Conservation (phyloP, 2,888 invertebrate species). For the Leucoptera coffeella region DNA sequence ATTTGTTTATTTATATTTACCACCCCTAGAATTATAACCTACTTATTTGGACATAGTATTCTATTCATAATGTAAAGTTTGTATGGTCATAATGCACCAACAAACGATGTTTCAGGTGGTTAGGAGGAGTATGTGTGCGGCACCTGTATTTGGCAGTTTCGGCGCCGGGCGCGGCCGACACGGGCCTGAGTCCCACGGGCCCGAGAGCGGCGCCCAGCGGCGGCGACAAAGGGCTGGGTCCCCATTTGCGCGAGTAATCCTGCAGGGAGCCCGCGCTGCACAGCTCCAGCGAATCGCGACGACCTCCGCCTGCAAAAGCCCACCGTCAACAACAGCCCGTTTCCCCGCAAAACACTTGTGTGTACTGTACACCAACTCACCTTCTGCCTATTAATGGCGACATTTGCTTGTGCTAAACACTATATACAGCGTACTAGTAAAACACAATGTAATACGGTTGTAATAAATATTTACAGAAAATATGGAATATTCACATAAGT, state of each 20-base stretch:
- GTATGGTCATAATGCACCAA: too few species aligned
- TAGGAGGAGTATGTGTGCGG: too few species aligned
- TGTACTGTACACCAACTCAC: conserved; percentile 3
- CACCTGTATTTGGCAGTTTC: conserved; percentile 74
- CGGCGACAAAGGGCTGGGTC: conserved; percentile 60
- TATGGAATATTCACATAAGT: too few species aligned
- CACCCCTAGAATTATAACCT: too few species aligned
- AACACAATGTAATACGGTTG: too few species aligned
- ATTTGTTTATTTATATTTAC: too few species aligned
- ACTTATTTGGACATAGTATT: too few species aligned
- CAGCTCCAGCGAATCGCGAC: conserved; percentile 55
- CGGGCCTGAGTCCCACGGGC: conserved; percentile 58
- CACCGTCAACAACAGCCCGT: conserved; percentile 22
- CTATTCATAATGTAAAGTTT: too few species aligned
- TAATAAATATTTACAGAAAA: too few species aligned
- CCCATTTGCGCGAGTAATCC: conserved; percentile 54
- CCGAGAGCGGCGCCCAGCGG: conserved; percentile 64
- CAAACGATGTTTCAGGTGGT: too few species aligned
- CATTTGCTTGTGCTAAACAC: conserved; percentile 18
- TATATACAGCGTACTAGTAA: conserved; percentile 8
- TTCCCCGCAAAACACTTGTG: conserved; percentile 1
- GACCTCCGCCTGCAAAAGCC: conserved; percentile 20
- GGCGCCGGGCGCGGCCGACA: conserved; percentile 77
- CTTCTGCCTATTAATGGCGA: conserved; percentile 13
- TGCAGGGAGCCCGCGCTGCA: conserved; percentile 37